A percentile compares a stretch with the other conserved stretches of the same genome.
phyloP scores from a whole-genome alignment of 2,113 vertebrate genomes.

The Eclectus roratus region DNA sequence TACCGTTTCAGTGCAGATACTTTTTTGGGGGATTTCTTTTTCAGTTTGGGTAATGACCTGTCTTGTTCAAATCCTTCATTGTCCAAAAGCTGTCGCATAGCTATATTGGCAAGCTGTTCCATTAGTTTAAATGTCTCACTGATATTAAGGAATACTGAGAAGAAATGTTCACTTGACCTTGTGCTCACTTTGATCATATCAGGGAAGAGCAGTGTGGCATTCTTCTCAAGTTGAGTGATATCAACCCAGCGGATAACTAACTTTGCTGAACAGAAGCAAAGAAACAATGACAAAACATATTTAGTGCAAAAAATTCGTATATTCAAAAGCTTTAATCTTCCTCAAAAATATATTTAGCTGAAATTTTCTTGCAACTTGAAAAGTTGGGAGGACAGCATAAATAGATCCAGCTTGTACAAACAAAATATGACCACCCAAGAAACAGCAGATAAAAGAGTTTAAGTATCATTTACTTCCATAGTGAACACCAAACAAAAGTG shows the following conservation, averaged over 20 bases:
- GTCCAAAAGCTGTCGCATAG: conserved; percentile 95
- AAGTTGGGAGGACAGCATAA: neutral
- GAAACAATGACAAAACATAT: neutral
- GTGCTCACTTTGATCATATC: conserved; percentile 95
- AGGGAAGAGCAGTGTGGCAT: conserved; percentile 89
- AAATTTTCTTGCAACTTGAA: neutral
- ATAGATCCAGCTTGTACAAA: neutral
- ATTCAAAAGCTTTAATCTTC: neutral
- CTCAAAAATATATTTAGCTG: neutral
- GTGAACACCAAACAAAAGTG: neutral
- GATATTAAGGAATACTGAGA: conserved; percentile 98
- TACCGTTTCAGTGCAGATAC: conserved; percentile 95
- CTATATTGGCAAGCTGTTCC: conserved; percentile 97
- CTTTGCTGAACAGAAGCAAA: conserved; percentile 79
- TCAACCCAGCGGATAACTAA: conserved; percentile 97
- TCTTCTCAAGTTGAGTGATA: conserved; percentile 96
- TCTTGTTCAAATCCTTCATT: conserved; percentile 97
- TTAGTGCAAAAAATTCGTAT: neutral
- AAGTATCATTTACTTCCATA: neutral
- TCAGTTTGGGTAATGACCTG: conserved; percentile 92
- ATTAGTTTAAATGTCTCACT: conserved; percentile 96
- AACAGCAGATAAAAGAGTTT: neutral
- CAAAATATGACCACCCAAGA: neutral
- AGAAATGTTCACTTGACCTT: conserved; percentile 87
- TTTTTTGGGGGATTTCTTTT: conserved; percentile 95